Evolutionary conservation across 2,888 invertebrate species (phyloP), one percentile per base, ranked within the genome.

Genomic region (Pachymerium ferrugineum): DNA sequence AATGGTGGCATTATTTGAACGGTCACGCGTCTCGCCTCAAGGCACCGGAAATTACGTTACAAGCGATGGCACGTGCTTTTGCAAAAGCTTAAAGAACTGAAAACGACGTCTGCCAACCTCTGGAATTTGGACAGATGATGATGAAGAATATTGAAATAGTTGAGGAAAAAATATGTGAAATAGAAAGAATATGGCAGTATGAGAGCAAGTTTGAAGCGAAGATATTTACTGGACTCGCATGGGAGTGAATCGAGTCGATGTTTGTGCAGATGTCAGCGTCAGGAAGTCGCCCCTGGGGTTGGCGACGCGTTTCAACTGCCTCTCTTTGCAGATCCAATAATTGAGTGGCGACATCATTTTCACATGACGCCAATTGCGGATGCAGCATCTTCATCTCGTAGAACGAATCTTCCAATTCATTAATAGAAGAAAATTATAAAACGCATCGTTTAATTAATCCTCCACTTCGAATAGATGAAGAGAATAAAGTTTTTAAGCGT

Each of bases 181-280:
- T n/a, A n/a, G n/a, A n/a, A n/a, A n/a, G n/a, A n/a, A n/a, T n/a
- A n/a, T n/a, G n/a, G n/a, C n/a, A n/a, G n/a, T n/a, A n/a, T 22
- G 47, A 3, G 47, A 54, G 19, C 10, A 22, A 54, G 22, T 54
- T 54, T 22, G 47, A 22, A 19, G 19, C 47, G 16, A 16, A 22
- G 22, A 22, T 54, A 54, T 54, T 54, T 54, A 54, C 47, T 22
- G 47, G 47, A 54, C 47, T 54, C 47, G 19, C 47, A 22, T 22
- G 47, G 12, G 4, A 0, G 38, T 14, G 38, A 38, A 38, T 38
- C 38, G 38, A 38, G 5, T 38, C 19, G 19, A 4, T 54, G 47
- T 54, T 54, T 54, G 47, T 54, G 47, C 47, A 54, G 47, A 54
- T 54, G 47, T 54, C 47, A 54, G 47, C 47, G 16, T 54, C 47